Base-by-base conservation (phyloP, 2,797 vertebrate genomes). In the Spinus pinus region DNA sequence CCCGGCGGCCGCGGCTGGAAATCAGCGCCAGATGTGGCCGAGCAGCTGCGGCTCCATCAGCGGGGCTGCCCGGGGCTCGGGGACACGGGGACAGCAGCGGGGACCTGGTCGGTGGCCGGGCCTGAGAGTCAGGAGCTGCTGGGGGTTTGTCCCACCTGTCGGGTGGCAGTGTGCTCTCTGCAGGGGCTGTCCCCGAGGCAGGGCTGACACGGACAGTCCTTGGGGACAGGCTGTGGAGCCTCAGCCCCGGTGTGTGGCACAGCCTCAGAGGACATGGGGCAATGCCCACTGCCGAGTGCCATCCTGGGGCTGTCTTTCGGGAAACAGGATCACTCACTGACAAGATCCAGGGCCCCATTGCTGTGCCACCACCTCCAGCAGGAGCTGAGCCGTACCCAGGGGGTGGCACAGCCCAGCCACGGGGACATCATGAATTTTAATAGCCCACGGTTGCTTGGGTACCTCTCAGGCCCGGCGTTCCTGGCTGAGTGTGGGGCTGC, bases 11-110 rank as follows among this genome's bases (percentile, higher is more conserved):
- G 14, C 30, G 0, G 0, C 0, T 4, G 41, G 27, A 91, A 95
- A 96, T 95, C 41, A 31, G 65, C 72, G 33, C 94, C 96, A 96
- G 92, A 93, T 95, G 96, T 94, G 92, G 56, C 46, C 2, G 17
- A 42, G 65, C 56, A 1, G 11, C 80, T 5, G 85, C 58, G 41
- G 67, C 0, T 12, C 24, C 81, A 1, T 0, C 44, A 47, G 30
- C 3, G 0, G 65, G 47, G 54, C 49, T 28, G 46, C 46, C 13
- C 46, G 46, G 23, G 47, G 24, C 46, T 21, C 47, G 47, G 47
- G 47, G 24, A 33, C 54, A 16, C 21, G 8, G 81, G 25, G 42
- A 56, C 50, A 41, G 47, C 60, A 3, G 3, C 1, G 31, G 18
- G 56, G 72, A 86, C 73, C 44, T 17, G 25, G 0, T 14, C 14